Evolutionary conservation across 2,888 invertebrate species (phyloP), one percentile per base, ranked within the genome.

Genomic region (Crioceris asparagi): DNA sequence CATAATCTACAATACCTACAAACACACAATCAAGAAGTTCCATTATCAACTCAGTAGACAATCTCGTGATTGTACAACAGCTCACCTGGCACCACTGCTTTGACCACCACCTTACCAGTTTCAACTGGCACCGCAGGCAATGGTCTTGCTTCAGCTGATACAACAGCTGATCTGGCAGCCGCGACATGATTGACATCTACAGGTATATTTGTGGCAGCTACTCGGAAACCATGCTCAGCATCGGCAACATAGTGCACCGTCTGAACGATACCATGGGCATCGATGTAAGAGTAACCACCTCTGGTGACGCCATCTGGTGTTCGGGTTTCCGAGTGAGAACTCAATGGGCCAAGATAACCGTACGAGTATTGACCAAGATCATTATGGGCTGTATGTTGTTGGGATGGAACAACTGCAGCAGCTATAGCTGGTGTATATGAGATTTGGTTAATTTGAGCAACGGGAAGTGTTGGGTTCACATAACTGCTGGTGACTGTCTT

Each of bases 251-350:
- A 79, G 40, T 74, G 70, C 15, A 78, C 76, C 21, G 73, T 73
- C 56, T 79, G 79, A 7, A 77, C 57, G 38, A 74, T 63, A 2
- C 78, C 78, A 53, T 77, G 69, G 11, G 75, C 75, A 55, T 81
- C 80, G 38, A 80, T 70, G 55, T 79, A 81, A 25, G 77, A 76
- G 55, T 80, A 81, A 29, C 74, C 75, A 32, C 79, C 79, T 40
- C 71, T 68, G 3, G 75, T 75, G 11, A 74, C 69, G 10, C 78
- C 78, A 52, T 77, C 74, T 38, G 71, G 64, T 3, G 70, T 64
- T 40, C 72, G 70, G 1, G 71, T 65, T 59, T 80, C 80, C 17
- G 71, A 67, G 56, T 78, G 78, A 45, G 77, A 68, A 48, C 76
- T 75, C 33, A 74, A 70, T 38, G 77, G 77, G 46, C 74, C 75